Evolutionary conservation across 1,140 invertebrate genomes (phyloP).

Genomic region (Amyelois transitella): DNA sequence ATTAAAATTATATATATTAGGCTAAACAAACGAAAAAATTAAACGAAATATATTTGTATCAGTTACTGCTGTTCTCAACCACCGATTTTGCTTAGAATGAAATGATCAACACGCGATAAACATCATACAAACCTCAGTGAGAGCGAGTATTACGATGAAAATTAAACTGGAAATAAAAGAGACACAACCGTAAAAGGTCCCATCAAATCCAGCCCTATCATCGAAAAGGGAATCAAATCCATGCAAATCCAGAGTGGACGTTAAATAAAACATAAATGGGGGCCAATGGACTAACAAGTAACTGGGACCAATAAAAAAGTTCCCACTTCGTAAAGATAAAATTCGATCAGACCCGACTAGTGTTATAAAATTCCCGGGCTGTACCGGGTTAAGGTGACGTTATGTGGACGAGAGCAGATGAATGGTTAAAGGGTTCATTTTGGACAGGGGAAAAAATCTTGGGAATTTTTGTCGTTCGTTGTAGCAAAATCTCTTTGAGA

Average conservation of each 20-base stretch:
- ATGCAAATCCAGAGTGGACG: conserved; percentile 43
- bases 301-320: conserved; percentile 47
- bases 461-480: not conserved
- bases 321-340: conserved; percentile 56
- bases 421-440: not conserved
- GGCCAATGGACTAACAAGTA: conserved; percentile 26
- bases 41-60: too few species aligned
- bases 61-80: too few species aligned
- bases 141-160: conserved; percentile 13
- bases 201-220: conserved; percentile 21
- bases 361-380: conserved; percentile 43
- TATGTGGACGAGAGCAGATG: not conserved
- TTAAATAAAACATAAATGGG: conserved; percentile 62
- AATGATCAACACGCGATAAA: conserved; percentile 8
- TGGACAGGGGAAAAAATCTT: not conserved
- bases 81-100: too few species aligned
- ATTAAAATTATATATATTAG: too few species aligned
- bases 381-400: conserved; percentile 37
- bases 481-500: too few species aligned
- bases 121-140: conserved; percentile 8
- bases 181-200: conserved; percentile 18
- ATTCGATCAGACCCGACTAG: conserved; percentile 37
- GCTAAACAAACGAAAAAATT: too few species aligned
- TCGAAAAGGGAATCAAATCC: conserved; percentile 32
- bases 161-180: conserved; percentile 10